These are phyloP conservation scores for Isurus oxyrinchus DNA, from an alignment of 2,113 vertebrate genomes.

Conservation along the genomic window DNA sequence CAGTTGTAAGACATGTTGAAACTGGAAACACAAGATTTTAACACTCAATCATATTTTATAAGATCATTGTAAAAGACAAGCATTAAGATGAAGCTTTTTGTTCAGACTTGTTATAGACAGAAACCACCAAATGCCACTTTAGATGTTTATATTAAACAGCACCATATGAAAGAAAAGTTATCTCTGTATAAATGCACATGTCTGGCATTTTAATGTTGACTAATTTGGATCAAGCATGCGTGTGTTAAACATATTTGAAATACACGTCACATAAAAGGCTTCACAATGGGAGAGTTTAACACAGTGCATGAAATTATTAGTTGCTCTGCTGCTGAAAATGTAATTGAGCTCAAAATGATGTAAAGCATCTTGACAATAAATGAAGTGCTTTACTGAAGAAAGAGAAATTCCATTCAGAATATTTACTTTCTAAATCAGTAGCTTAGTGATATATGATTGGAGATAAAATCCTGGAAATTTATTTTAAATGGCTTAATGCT, in stretches of 20 bases:
- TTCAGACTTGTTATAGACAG: constrained; percentile 21
- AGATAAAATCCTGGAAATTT: not conserved
- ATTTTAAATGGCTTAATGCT: not conserved
- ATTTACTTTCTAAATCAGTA: constrained; percentile 29
- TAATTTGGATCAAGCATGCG: not conserved
- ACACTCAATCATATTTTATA: not conserved
- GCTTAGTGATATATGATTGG: not conserved
- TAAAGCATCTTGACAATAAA: constrained; percentile 28
- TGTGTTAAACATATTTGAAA: constrained; percentile 24
- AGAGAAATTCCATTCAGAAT: constrained; percentile 3
- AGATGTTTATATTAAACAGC: not conserved
- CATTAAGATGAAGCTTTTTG: not conserved
- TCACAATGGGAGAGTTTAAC: not conserved
- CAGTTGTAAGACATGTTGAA: not conserved
- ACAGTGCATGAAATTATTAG: constrained; percentile 29
- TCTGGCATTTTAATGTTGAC: not conserved
- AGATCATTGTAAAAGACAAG: not conserved
- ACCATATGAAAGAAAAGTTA: not conserved
- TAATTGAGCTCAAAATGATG: constrained; percentile 32
- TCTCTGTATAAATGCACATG: not conserved
- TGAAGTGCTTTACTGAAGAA: constrained; percentile 9
- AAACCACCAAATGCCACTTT: not conserved
- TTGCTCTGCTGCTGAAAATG: constrained; percentile 13
- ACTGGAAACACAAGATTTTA: not conserved
- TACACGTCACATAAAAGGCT: constrained; percentile 10